Conservation (phyloP, 2,113 vertebrate species). For the Orycteropus afer region DNA sequence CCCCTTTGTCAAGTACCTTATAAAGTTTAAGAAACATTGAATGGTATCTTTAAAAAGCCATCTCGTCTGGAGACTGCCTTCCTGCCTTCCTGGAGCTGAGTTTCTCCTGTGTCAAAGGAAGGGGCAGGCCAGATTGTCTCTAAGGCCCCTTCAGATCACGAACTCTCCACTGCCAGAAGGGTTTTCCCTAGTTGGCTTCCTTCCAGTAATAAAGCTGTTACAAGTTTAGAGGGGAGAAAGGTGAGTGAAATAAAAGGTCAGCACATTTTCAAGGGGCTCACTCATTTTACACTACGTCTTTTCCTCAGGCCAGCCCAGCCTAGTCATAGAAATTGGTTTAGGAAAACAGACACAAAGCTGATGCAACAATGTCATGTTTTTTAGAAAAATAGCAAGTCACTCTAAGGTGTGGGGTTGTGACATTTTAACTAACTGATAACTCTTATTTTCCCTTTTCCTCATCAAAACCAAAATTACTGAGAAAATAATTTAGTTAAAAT, state of each 20-base stretch:
- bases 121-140: neutral
- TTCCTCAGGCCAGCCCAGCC: neutral
- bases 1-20: neutral
- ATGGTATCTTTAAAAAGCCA: neutral
- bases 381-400: neutral
- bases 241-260: neutral
- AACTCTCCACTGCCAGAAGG: neutral
- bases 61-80: neutral
- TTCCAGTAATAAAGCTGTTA: conserved; percentile 30
- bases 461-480: neutral
- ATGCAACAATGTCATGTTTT: neutral
- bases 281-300: neutral
- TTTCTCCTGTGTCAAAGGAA: neutral
- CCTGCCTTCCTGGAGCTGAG: neutral
- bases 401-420: neutral
- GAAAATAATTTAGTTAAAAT: conserved; percentile 2
- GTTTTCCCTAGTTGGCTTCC: conserved; percentile 1
- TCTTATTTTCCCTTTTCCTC: neutral
- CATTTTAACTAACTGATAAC: neutral
- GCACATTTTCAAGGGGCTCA: neutral
- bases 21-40: neutral
- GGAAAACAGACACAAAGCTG: neutral
- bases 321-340: neutral
- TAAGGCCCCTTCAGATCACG: neutral
- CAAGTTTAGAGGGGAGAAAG: neutral